Base-by-base conservation (phyloP, 2,888 invertebrate genomes). In the Poecilobothrus nobilitatus region DNA sequence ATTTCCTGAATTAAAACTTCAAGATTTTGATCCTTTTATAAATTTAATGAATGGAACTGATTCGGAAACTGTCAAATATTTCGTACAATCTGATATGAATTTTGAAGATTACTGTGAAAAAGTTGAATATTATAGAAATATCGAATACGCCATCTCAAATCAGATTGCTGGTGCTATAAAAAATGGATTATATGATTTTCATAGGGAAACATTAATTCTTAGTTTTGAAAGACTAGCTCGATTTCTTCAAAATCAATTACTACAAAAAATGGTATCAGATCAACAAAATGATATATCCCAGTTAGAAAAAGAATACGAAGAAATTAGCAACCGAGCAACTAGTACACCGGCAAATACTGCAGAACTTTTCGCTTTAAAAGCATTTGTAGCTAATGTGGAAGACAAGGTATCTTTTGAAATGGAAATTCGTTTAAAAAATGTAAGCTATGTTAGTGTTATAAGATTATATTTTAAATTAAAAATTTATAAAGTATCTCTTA, bases 241-340 rank as follows among this genome's bases (percentile, higher is more conserved):
- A 41, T 84, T 84, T 68, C 83, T 94, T 68, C 88, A 89, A 71
- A 87, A 88, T 66, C 86, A 87, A 67, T 80, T 97, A 67, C 80
- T 96, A 7, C 82, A 86, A 63, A 86, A 87, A 76, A 91, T 95
- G 88, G 88, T 90, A 1, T 83, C 86, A 27, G 91, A 93, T 78
- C 94, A 95, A 79, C 94, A 94, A 79, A 81, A 83, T 12, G 87
- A 88, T 76, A 91, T 93, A 71, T 90, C 89, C 80, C 84, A 86
- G 89, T 91, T 96, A 68, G 91, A 89, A 70, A 91, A 91, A 68
- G 93, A 95, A 76, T 97, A 95, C 79, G 88, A 92, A 73, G 80
- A 80, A 20, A 94, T 95, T 71, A 87, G 92, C 0, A 90, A 89
- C 72, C 90, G 88, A 73, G 88, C 94, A 0, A 80, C 95, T 62